phyloP scores from a whole-genome alignment of 2,888 invertebrate species.

The Andrena bucephala region DNA sequence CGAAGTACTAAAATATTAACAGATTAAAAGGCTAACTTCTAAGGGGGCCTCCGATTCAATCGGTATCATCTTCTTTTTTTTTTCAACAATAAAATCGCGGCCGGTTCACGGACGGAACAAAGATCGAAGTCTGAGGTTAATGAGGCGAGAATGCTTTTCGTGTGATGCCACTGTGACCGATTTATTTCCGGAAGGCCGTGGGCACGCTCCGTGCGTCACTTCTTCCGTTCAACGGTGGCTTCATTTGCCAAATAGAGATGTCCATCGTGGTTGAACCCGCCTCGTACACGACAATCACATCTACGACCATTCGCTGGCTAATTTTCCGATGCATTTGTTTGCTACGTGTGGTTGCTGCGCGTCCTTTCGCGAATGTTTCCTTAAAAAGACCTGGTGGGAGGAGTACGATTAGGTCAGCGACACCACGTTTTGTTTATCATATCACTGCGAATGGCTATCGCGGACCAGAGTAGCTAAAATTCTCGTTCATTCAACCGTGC shows the following conservation, averaged over 20 bases:
- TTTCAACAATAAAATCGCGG: no score
- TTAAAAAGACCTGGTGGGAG: conserved; percentile 8
- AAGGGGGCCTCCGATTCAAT: no score
- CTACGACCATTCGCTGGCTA: conserved; percentile 18
- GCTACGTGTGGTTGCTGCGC: not conserved
- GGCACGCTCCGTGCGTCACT: conserved; percentile 36
- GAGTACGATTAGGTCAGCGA: conserved; percentile 18
- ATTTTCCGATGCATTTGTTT: not conserved
- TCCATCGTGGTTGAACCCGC: conserved; percentile 16
- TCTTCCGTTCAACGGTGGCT: conserved; percentile 26
- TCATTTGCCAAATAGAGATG: conserved; percentile 52
- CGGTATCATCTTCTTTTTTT: no score
- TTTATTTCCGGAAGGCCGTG: conserved; percentile 61
- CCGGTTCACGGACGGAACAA: not conserved
- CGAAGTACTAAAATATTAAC: no score
- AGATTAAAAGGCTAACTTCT: no score
- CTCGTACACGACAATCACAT: not conserved
- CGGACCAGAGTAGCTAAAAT: conserved; percentile 4
- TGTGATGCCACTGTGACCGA: conserved; percentile 30
- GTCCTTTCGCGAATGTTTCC: no score
- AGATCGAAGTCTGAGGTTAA: conserved; percentile 11
- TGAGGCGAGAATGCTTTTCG: conserved; percentile 30
- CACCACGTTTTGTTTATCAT: conserved; percentile 42
- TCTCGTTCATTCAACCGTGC: conserved; percentile 18
- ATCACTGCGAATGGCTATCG: conserved; percentile 30